phyloP scores from a whole-genome alignment of 2,797 vertebrate genomes.

The Argyrosomus regius region DNA sequence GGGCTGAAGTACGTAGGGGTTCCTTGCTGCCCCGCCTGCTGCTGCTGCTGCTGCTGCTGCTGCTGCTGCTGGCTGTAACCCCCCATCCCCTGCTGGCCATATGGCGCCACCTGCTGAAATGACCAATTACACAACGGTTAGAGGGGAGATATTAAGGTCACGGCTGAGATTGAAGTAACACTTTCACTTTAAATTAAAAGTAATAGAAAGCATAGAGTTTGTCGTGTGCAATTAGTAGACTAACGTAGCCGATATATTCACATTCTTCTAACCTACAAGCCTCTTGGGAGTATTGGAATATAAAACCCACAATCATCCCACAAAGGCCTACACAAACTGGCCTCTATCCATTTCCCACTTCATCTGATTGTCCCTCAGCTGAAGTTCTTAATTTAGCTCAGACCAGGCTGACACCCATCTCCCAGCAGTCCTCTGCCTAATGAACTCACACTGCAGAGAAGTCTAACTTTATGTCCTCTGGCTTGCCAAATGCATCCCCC shows the following conservation, averaged over 20 bases:
- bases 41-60: slow-evolving; percentile 87
- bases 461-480: slow-evolving; percentile 67
- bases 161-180: slow-evolving; percentile 28
- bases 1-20: slow-evolving; percentile 95
- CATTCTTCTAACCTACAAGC: slow-evolving; percentile 2
- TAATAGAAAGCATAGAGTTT: slow-evolving; percentile 4
- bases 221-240: slow-evolving; percentile 28
- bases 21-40: slow-evolving; percentile 86
- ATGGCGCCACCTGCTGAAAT: slow-evolving; percentile 91
- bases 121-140: slow-evolving; percentile 59
- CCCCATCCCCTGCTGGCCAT: slow-evolving; percentile 87
- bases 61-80: slow-evolving; percentile 81
- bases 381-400: slow-evolving; percentile 61
- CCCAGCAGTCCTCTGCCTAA: slow-evolving; percentile 63
- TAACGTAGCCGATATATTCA: slow-evolving; percentile 21
- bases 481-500: slow-evolving; percentile 72
- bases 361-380: slow-evolving; percentile 44
- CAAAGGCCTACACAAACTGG: slow-evolving; percentile 24
- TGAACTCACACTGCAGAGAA: slow-evolving; percentile 69
- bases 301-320: slow-evolving; percentile 30
- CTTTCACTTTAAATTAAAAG: slow-evolving; percentile 40
- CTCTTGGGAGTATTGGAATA: slow-evolving; percentile 7
- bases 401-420: slow-evolving; percentile 53
- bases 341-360: slow-evolving; percentile 49
- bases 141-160: slow-evolving; percentile 40